Percentiles rank a stretch among this genome's conserved stretches.
These are phyloP conservation scores for Enoplosus armatus DNA, from an alignment of 2,797 vertebrate genomes.

Conservation along the genomic window DNA sequence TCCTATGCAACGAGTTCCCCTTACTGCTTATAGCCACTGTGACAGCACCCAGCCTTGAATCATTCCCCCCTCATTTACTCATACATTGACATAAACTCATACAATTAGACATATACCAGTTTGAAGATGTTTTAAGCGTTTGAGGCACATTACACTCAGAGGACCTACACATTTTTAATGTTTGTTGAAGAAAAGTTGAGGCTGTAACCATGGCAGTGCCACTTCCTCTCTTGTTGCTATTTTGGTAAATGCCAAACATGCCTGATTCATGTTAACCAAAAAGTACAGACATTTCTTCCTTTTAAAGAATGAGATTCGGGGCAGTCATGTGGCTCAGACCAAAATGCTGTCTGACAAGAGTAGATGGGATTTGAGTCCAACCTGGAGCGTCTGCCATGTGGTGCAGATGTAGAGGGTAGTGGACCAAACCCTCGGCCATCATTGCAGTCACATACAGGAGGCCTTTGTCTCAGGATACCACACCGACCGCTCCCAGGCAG, in stretches of 20 bases:
- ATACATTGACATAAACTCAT: neutral
- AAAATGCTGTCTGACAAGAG: neutral
- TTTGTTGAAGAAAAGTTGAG: neutral
- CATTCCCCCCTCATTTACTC: slow-evolving; percentile 9
- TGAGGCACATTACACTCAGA: neutral
- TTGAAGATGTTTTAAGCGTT: neutral
- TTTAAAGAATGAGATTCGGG: slow-evolving; percentile 17
- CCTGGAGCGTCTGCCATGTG: slow-evolving; percentile 47
- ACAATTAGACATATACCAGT: neutral
- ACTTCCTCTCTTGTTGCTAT: slow-evolving; percentile 1
- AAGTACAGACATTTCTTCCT: slow-evolving; percentile 19
- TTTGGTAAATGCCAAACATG: neutral
- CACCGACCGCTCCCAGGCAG: slow-evolving; percentile 6
- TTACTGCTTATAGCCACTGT: slow-evolving; percentile 13
- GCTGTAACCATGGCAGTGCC: too few species aligned
- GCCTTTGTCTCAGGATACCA: slow-evolving; percentile 61
- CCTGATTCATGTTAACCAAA: neutral
- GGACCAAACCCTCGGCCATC: slow-evolving; percentile 6
- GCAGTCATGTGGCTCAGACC: slow-evolving; percentile 30
- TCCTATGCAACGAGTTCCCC: slow-evolving; percentile 34
- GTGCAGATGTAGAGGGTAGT: slow-evolving; percentile 21
- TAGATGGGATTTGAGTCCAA: neutral
- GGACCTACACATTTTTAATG: neutral
- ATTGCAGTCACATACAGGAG: slow-evolving; percentile 47
- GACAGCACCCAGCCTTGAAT: slow-evolving; percentile 8